Percentiles rank a stretch among this genome's conserved stretches.
Conservation (phyloP, 23 tunicate species). For the Oikopleura dioica region DNA sequence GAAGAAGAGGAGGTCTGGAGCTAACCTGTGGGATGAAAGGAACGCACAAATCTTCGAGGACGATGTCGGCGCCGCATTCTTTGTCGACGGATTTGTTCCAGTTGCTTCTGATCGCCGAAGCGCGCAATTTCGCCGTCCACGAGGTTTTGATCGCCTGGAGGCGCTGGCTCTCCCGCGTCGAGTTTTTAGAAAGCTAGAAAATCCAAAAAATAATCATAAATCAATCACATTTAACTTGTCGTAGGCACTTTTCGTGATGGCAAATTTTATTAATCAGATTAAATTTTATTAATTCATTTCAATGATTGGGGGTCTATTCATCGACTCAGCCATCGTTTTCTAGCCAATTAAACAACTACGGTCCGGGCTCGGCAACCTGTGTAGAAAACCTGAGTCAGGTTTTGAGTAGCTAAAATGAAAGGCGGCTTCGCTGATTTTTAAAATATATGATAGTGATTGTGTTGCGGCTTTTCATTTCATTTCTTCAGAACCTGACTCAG, state of each 20-base stretch:
- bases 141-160: neutral
- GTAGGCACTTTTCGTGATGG: neutral
- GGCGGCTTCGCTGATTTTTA: too few relatives aligned
- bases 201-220: neutral
- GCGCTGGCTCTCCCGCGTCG: neutral
- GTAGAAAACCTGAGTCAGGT: too few relatives aligned
- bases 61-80: neutral
- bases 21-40: neutral
- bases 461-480: too few relatives aligned
- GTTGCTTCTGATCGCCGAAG: neutral
- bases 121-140: neutral
- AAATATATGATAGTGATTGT: too few relatives aligned
- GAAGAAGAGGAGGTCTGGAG: too few relatives aligned
- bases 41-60: neutral
- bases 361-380: too few relatives aligned
- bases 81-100: neutral
- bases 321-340: too few relatives aligned
- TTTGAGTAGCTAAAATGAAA: too few relatives aligned
- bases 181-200: neutral
- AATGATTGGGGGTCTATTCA: too few relatives aligned
- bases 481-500: too few relatives aligned
- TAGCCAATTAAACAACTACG: too few relatives aligned
- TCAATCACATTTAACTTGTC: neutral
- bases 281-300: too few relatives aligned
- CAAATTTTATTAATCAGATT: neutral